phyloP scores from a whole-genome alignment of 1,140 invertebrate species.

The Polyergus mexicanus region DNA sequence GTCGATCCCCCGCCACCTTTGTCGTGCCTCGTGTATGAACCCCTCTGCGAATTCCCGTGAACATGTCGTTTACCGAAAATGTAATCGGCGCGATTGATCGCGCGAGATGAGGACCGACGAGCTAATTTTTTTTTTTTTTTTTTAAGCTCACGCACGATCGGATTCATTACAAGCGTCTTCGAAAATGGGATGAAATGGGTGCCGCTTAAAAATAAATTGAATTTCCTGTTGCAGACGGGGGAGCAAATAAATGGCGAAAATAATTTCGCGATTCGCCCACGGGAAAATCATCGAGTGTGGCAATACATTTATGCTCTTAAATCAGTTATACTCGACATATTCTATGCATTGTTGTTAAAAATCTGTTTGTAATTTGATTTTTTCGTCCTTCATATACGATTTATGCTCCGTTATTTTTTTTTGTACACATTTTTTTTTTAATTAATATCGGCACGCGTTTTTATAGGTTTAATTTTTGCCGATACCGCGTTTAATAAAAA shows the following conservation, averaged over 20 bases:
- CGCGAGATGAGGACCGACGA: neutral
- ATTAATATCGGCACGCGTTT: conserved; percentile 8
- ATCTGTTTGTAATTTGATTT: conserved; percentile 25
- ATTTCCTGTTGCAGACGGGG: conserved; percentile 1
- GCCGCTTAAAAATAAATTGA: conserved; percentile 36
- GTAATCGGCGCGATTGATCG: conserved; percentile 51
- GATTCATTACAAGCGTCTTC: conserved; percentile 29
- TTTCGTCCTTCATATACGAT: neutral
- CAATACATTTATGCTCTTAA: neutral
- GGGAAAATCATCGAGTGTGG: neutral
- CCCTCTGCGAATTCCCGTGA: neutral
- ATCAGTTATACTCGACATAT: neutral
- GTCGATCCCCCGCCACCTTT: conserved; percentile 22
- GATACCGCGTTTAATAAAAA: conserved; percentile 13
- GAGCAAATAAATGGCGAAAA: conserved; percentile 45
- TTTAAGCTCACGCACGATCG: neutral
- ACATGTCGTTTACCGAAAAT: conserved; percentile 65
- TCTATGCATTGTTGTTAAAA: neutral
- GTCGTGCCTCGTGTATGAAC: neutral
- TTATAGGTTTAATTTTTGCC: conserved; percentile 23
- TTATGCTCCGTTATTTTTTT: conserved; percentile 1
- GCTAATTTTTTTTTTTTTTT: neutral
- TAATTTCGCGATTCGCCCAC: conserved; percentile 20
- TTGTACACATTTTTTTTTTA: neutral
- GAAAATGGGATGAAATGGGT: neutral